Conservation (phyloP, 2,797 vertebrate species). For the Malacoctenus gilli region DNA sequence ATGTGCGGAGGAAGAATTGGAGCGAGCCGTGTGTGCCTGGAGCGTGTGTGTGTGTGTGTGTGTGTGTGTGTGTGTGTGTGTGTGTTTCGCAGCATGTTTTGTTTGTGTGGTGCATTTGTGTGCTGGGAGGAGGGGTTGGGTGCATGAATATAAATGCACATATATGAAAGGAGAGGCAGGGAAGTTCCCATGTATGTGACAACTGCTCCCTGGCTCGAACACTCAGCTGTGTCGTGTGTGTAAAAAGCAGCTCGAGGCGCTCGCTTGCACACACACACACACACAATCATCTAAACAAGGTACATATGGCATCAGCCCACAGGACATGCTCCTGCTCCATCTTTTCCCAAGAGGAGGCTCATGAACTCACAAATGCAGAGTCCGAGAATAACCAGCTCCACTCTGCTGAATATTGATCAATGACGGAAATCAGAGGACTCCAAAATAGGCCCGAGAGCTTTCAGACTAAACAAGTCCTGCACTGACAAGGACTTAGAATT, state of each 20-base stretch:
- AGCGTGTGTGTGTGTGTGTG: conserved; percentile 26
- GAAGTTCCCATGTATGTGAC: conserved; percentile 24
- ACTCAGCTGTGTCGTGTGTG: conserved; percentile 29
- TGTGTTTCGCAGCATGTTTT: conserved; percentile 16
- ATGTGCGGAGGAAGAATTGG: conserved; percentile 59
- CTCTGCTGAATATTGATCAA: conserved; percentile 67
- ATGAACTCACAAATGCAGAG: conserved; percentile 57
- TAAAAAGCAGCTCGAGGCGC: background rate
- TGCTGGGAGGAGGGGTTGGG: conserved; percentile 8
- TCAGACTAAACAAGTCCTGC: conserved; percentile 34
- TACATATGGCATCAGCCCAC: conserved; percentile 58
- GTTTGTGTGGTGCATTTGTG: background rate
- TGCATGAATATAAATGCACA: conserved; percentile 25
- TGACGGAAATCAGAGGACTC: conserved; percentile 58
- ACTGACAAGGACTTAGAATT: conserved; percentile 14
- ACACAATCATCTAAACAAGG: conserved; percentile 41
- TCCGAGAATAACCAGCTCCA: conserved; percentile 61
- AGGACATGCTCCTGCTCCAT: conserved; percentile 55
- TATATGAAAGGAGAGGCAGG: conserved; percentile 19
- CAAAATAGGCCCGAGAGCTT: conserved; percentile 53
- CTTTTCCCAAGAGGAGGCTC: conserved; percentile 54
- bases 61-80: conserved; percentile 27
- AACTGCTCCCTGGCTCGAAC: background rate
- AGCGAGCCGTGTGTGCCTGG: conserved; percentile 49
- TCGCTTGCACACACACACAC: conserved; percentile 21